A percentile compares a stretch with the other conserved stretches of the same genome.
Evolutionary conservation across 2,888 invertebrate species (phyloP).

Genomic region (Agriopis leucophaearia): DNA sequence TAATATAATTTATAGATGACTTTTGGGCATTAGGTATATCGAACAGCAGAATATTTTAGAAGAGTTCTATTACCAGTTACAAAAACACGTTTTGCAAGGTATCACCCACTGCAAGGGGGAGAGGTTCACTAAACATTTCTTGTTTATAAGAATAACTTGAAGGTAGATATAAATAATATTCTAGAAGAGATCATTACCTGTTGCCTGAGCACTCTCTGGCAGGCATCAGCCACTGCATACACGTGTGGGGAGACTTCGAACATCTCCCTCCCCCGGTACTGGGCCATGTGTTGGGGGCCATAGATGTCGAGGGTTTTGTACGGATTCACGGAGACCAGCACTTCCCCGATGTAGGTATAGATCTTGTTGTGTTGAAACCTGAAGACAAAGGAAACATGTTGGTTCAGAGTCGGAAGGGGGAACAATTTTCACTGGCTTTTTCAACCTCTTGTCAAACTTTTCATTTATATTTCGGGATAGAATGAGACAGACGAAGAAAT

Average conservation of each 20-base stretch:
- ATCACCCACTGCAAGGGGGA: slow-evolving; percentile 94
- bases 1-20: too few relatives aligned
- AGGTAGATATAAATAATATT: neutral
- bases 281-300: slow-evolving; percentile 93
- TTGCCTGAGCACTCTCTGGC: slow-evolving; percentile 97
- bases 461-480: neutral
- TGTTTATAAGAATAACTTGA: too few relatives aligned
- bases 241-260: slow-evolving; percentile 99
- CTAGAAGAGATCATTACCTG: slow-evolving; percentile 69
- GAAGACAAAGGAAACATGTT: slow-evolving; percentile 63
- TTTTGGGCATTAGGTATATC: too few relatives aligned
- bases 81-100: slow-evolving; percentile 97
- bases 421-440: neutral
- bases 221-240: slow-evolving; percentile 98
- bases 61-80: slow-evolving; percentile 84
- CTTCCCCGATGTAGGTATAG: slow-evolving; percentile 99
- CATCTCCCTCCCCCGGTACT: slow-evolving; percentile 96
- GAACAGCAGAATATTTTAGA: neutral
- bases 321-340: slow-evolving; percentile 98
- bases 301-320: slow-evolving; percentile 97
- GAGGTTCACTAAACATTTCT: too few relatives aligned
- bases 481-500: too few relatives aligned
- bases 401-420: neutral
- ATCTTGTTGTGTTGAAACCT: slow-evolving; percentile 96
- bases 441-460: neutral